Evolutionary conservation across 92 coral and sea anemone species (phyloP), one percentile per base, ranked within the genome.

Genomic region (Phenganax marumi): DNA sequence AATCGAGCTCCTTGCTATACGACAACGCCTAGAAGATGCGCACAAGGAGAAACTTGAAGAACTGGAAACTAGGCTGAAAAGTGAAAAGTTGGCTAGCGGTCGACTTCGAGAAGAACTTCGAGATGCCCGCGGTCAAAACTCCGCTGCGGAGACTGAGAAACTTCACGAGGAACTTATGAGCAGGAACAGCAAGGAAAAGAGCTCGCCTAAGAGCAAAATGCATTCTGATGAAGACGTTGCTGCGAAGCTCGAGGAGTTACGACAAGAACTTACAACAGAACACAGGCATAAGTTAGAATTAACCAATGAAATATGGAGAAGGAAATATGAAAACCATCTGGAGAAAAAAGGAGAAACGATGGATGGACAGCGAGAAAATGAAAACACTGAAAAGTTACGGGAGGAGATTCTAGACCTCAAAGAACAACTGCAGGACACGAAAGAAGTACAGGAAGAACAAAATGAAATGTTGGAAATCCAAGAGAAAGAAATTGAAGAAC

Each of bases 1-100:
- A 70, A 84, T 95, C 64, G 96, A 95, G 39, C 39, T 95, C 18
- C 90, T 90, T 46, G 88, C 91, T 87, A 70, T 92, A 54, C 86
- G 86, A 78, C 87, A 88, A 58, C 97, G 90, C 64, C 80, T 95
- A 76, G 91, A 90, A 21, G 83, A 86, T 6, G 89, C 88, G 25
- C 89, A 91, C 70, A 84, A 85, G 23, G 85, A 77, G 17, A 81
- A 80, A 50, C 43, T 81, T 12, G 89, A 85, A 25, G 86, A 85
- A 6, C 77, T 91, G 68, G 65, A 88, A 70, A 48, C 56, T 13
- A 78, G 58, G 13, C 39, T 78, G 39, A 47, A 78, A 21, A 63
- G 43, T 17, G 58, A 78, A 50, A 78, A 62, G 53, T 16, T 4
- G 13, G 83, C 50, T 11, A 24, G 49, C 60, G 57, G 49, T 48